These are phyloP conservation scores for Protonemura montana DNA, from an alignment of 2,888 invertebrate genomes.

Conservation along the genomic window DNA sequence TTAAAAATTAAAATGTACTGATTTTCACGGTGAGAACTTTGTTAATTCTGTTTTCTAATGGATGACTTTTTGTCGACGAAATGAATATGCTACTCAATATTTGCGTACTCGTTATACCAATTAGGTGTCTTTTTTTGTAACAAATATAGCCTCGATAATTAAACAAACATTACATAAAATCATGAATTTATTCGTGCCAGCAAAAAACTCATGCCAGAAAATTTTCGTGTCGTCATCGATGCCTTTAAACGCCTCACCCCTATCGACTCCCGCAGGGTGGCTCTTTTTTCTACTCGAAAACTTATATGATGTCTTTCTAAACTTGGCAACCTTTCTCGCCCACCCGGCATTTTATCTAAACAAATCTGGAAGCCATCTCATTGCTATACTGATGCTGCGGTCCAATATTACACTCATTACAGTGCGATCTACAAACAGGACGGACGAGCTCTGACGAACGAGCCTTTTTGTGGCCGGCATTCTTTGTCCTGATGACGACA, in stretches of 20 bases:
- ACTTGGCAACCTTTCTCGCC: conserved; percentile 49
- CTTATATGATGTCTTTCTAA: conserved; percentile 38
- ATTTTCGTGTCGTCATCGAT: too few relatives aligned
- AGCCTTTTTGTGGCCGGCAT: neutral
- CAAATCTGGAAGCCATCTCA: conserved; percentile 47
- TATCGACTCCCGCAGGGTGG: neutral
- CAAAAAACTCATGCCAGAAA: too few relatives aligned
- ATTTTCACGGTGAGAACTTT: too few relatives aligned
- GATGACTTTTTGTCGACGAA: too few relatives aligned
- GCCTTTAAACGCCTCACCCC: neutral
- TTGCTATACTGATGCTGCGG: conserved; percentile 33
- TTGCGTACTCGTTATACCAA: too few relatives aligned
- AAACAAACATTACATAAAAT: too few relatives aligned
- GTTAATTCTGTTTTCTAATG: too few relatives aligned
- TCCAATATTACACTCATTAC: conserved; percentile 39
- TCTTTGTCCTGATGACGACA: neutral
- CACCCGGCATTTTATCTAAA: conserved; percentile 48
- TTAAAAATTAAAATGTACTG: too few relatives aligned
- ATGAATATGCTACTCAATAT: too few relatives aligned
- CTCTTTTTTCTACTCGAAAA: neutral
- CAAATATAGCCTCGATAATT: too few relatives aligned
- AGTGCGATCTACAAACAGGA: neutral
- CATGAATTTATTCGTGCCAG: too few relatives aligned
- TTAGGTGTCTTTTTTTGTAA: too few relatives aligned
- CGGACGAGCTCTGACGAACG: neutral